Conservation (phyloP, 2,888 invertebrate genomes). For the Maniola hyperantus region DNA sequence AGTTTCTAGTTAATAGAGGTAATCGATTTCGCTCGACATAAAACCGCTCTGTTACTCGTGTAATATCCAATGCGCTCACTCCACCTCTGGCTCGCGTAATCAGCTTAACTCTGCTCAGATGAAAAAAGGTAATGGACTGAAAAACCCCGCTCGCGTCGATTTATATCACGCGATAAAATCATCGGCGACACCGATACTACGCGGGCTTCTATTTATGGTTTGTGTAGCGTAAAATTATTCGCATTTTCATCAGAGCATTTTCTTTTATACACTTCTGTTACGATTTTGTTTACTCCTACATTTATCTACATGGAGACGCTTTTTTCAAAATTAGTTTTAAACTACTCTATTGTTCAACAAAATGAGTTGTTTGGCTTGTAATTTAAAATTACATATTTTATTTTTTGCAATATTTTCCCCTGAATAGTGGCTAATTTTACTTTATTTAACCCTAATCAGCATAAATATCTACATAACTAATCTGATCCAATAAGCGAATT, state of each 20-base stretch:
- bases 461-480: too few species aligned
- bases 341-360: too few species aligned
- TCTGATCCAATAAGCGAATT: too few species aligned
- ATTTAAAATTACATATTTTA: too few species aligned
- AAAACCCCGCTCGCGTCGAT: slow-evolving; percentile 48
- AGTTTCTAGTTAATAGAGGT: slow-evolving; percentile 15
- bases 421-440: too few species aligned
- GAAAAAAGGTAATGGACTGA: slow-evolving; percentile 71
- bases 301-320: not conserved
- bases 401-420: too few species aligned
- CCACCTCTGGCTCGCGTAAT: slow-evolving; percentile 63
- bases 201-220: slow-evolving; percentile 5
- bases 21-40: slow-evolving; percentile 26
- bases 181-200: slow-evolving; percentile 17
- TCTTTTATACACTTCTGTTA: slow-evolving; percentile 1
- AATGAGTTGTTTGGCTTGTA: too few species aligned
- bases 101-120: slow-evolving; percentile 64
- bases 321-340: too few species aligned
- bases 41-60: slow-evolving; percentile 29
- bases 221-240: slow-evolving; percentile 8
- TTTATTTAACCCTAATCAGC: too few species aligned
- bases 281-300: not conserved
- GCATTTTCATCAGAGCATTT: slow-evolving; percentile 7
- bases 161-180: slow-evolving; percentile 25
- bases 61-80: slow-evolving; percentile 37